Evolutionary conservation across 2,888 invertebrate genomes (phyloP).

Genomic region (Sinelater perroti): DNA sequence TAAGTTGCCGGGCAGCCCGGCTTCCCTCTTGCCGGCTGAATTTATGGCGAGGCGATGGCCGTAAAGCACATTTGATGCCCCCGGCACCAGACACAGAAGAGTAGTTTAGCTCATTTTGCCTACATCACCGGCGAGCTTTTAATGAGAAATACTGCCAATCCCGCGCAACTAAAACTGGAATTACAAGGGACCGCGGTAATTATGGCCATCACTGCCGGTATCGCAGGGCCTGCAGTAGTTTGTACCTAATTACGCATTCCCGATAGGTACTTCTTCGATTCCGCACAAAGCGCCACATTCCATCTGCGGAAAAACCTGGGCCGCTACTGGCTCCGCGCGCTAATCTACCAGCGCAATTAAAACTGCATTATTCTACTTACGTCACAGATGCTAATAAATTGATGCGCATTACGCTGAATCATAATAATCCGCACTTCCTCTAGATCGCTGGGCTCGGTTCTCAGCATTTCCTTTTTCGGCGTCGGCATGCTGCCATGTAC

Average conservation of each 20-base stretch:
- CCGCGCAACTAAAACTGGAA: constrained; percentile 3
- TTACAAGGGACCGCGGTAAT: no score
- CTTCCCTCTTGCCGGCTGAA: constrained; percentile 42
- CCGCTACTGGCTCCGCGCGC: background rate
- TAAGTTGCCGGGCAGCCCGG: constrained; percentile 50
- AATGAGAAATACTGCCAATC: constrained; percentile 26
- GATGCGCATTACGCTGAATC: constrained; percentile 15
- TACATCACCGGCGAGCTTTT: constrained; percentile 29
- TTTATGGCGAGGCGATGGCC: constrained; percentile 51
- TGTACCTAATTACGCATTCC: no score
- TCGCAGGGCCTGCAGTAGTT: no score
- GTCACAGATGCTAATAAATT: constrained; percentile 9
- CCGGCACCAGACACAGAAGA: constrained; percentile 37
- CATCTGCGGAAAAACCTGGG: background rate
- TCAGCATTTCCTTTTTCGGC: no score
- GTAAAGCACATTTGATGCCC: constrained; percentile 51
- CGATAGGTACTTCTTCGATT: no score
- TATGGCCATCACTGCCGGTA: no score
- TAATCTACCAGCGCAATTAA: constrained; percentile 10
- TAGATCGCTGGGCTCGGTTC: no score
- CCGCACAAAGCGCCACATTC: background rate
- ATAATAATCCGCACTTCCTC: constrained; percentile 14
- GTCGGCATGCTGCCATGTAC: no score
- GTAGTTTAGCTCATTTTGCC: constrained; percentile 34
- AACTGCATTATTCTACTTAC: constrained; percentile 11